These are phyloP conservation scores for Zhuqinia jingwanae DNA, from an alignment of 2,888 invertebrate species.

Conservation along the genomic window DNA sequence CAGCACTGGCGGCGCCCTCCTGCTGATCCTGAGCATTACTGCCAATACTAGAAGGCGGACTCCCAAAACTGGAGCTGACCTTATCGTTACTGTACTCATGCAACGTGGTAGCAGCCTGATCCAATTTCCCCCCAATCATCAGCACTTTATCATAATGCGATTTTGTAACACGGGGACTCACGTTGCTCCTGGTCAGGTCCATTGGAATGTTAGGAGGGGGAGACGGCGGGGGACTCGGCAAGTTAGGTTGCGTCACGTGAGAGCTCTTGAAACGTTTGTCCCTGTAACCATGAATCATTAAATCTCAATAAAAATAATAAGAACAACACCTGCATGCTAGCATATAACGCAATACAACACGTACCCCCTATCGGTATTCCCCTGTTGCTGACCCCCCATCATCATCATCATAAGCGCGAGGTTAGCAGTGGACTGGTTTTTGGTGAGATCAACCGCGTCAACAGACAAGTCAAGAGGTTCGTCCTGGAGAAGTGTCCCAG, in stretches of 20 bases:
- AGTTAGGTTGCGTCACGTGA: no score
- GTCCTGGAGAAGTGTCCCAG: slow-evolving; percentile 1
- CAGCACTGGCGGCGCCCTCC: no score
- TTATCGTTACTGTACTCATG: neutral
- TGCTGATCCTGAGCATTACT: neutral
- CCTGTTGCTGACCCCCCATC: neutral
- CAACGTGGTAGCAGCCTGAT: no score
- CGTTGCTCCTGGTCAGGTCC: slow-evolving; percentile 19
- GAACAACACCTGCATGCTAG: no score
- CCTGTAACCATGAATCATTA: neutral
- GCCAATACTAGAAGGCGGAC: slow-evolving; percentile 30
- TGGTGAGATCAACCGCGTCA: slow-evolving; percentile 88
- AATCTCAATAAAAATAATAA: neutral
- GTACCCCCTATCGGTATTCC: no score
- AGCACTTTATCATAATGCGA: neutral
- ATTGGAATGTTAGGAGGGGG: slow-evolving; percentile 66
- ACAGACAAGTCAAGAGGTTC: slow-evolving; percentile 86
- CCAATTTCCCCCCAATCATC: slow-evolving; percentile 15
- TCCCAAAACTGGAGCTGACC: slow-evolving; percentile 48
- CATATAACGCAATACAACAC: no score
- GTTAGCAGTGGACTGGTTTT: slow-evolving; percentile 81
- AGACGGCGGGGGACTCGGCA: slow-evolving; percentile 43
- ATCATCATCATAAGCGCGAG: slow-evolving; percentile 80
- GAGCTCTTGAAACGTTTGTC: slow-evolving; percentile 26
- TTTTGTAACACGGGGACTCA: neutral